Conservation (phyloP, 2,113 vertebrate genomes). For the Anser brachyrhynchus region DNA sequence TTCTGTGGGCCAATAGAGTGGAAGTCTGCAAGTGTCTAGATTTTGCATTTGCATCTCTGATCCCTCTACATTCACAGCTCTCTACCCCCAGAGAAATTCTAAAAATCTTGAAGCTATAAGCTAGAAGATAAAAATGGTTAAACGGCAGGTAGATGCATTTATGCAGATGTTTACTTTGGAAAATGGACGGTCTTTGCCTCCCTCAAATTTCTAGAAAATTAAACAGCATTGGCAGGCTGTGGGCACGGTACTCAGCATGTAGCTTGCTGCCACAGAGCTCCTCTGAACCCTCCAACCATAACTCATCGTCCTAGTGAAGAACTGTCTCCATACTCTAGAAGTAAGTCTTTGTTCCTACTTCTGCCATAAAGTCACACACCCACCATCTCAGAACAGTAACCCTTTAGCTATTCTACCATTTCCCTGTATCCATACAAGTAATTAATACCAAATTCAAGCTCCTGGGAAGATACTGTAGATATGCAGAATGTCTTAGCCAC, state of each 20-base stretch:
- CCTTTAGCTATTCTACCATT: neutral
- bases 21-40: neutral
- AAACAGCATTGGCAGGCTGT: neutral
- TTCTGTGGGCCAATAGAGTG: neutral
- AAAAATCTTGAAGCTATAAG: neutral
- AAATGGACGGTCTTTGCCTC: neutral
- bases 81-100: too few species aligned
- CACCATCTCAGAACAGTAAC: neutral
- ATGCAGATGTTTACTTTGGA: neutral
- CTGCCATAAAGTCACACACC: too few species aligned
- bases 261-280: neutral
- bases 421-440: accelerated
- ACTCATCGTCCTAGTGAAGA: neutral
- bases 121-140: neutral
- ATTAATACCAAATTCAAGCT: neutral
- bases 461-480: too few species aligned
- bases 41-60: neutral
- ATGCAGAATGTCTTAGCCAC: neutral
- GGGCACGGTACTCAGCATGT: neutral
- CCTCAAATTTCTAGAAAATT: neutral
- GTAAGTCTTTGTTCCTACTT: neutral
- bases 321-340: neutral
- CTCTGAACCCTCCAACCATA: neutral
- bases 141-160: neutral
- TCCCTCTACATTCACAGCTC: neutral